phyloP scores from a whole-genome alignment of 2,888 invertebrate species.

The Rotaria sp. region DNA sequence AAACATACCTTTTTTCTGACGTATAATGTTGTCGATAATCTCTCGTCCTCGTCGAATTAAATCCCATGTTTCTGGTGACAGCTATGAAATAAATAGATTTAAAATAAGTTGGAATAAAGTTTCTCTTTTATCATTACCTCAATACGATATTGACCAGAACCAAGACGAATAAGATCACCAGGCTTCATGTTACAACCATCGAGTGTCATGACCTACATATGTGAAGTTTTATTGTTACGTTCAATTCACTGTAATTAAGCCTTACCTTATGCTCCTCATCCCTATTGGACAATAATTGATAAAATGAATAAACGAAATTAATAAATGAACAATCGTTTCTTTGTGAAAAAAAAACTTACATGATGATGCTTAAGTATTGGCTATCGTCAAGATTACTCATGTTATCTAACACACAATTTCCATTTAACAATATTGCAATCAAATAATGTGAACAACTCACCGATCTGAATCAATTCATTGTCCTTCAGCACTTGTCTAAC shows the following conservation, averaged over 20 bases:
- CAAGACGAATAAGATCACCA: constrained; percentile 32
- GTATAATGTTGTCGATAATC: constrained; percentile 34
- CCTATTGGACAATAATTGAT: background rate
- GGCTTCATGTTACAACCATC: constrained; percentile 31
- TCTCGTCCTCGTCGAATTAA: constrained; percentile 23
- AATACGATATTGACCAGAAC: constrained; percentile 33
- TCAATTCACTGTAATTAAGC: no score
- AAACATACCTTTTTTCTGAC: background rate
- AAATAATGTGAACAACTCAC: background rate
- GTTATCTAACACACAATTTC: background rate
- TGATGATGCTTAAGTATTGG: no score
- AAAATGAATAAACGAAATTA: no score
- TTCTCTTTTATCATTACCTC: background rate
- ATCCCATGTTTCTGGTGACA: constrained; percentile 19
- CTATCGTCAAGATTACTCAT: background rate
- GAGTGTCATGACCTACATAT: background rate
- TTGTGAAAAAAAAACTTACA: background rate
- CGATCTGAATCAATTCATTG: background rate
- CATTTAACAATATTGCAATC: background rate
- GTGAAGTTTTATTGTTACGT: no score
- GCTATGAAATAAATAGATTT: background rate
- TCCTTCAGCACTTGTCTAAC: background rate
- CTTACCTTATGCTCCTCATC: background rate
- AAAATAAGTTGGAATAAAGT: no score
- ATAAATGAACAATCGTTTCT: no score